phyloP scores from a whole-genome alignment of 2,797 vertebrate species.

The Holocentrus rufus region DNA sequence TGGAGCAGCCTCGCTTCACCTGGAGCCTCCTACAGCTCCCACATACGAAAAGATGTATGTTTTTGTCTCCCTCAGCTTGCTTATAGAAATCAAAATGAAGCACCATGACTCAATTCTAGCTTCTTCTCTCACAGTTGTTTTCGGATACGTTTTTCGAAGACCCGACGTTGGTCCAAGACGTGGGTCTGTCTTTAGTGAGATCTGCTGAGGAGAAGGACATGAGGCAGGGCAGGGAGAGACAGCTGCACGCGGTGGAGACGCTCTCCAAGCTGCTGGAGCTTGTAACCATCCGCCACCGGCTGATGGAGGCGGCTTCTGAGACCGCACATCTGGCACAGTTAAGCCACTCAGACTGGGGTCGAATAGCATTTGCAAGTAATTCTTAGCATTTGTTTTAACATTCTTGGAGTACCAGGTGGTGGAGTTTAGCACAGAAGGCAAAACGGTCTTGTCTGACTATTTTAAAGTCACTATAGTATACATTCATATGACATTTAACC shows the following conservation, averaged over 20 bases:
- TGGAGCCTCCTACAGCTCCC: constrained; percentile 72
- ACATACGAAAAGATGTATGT: constrained; percentile 80
- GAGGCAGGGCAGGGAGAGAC: constrained; percentile 69
- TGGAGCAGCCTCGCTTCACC: constrained; percentile 65
- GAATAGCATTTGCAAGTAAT: background rate
- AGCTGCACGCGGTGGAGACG: constrained; percentile 70
- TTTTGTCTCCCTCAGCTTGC: background rate
- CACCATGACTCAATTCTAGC: background rate
- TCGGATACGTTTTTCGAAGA: constrained; percentile 78
- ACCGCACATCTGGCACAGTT: constrained; percentile 74
- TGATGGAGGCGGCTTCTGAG: constrained; percentile 77
- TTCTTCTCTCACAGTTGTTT: constrained; percentile 76
- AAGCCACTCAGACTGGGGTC: constrained; percentile 32
- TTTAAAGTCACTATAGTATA: too few species aligned
- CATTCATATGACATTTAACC: too few species aligned
- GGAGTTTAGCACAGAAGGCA: background rate
- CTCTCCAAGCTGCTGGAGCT: constrained; percentile 82
- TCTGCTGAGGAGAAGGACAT: constrained; percentile 56
- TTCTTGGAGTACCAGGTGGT: background rate
- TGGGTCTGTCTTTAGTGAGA: constrained; percentile 67
- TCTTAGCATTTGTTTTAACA: background rate
- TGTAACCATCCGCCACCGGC: constrained; percentile 72
- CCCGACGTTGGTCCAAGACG: constrained; percentile 72
- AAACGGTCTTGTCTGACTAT: too few species aligned
- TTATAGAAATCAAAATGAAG: background rate